Evolutionary conservation across 1,140 invertebrate species (phyloP), one percentile per base, ranked within the genome.

Genomic region (Zaprionus gabonicus): DNA sequence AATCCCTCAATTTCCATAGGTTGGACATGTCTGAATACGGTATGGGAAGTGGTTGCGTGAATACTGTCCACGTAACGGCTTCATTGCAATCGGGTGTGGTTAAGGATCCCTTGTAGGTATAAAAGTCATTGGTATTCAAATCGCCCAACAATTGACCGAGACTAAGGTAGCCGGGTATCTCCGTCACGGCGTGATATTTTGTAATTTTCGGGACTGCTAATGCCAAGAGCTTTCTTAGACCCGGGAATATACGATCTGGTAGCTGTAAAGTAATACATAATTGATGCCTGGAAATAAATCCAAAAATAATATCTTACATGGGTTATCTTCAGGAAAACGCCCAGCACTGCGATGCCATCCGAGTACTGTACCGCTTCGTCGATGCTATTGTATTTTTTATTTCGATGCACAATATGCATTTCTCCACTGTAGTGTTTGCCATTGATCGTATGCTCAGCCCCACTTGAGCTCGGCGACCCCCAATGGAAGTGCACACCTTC

Each of bases 71-170:
- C 12, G 95, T 97, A 34, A 99, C 98, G 49, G 95, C 95, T 93
- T 99, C 97, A 38, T 94, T 95, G 83, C 97, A 98, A 0, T 97
- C 97, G 1, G 98, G 97, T 0, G 97, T 98, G 4, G 98, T 99
- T 41, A 99, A 93, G 0, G 97, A 98, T 1, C 98, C 92, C 28
- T 94, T 94, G 92, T 98, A 99, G 0, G 96, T 97, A 94, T 96
- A 98, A 93, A 95, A 96, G 6, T 94, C 87, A 15, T 94, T 93
- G 3, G 91, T 92, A 71, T 93, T 87, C 34, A 92, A 93, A 93
- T 76, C 93, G 93, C 57, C 96, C 79, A 49, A 95, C 94, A 65
- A 93, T 93, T 64, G 96, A 81, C 60, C 95, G 94, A 92, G 95
- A 93, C 64, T 93, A 83, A 80, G 25, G 2, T 73, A 56, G 1